Percentiles rank a stretch among this genome's conserved stretches.
These are phyloP conservation scores for Podargus strigoides DNA, from an alignment of 2,797 vertebrate genomes.

Conservation along the genomic window DNA sequence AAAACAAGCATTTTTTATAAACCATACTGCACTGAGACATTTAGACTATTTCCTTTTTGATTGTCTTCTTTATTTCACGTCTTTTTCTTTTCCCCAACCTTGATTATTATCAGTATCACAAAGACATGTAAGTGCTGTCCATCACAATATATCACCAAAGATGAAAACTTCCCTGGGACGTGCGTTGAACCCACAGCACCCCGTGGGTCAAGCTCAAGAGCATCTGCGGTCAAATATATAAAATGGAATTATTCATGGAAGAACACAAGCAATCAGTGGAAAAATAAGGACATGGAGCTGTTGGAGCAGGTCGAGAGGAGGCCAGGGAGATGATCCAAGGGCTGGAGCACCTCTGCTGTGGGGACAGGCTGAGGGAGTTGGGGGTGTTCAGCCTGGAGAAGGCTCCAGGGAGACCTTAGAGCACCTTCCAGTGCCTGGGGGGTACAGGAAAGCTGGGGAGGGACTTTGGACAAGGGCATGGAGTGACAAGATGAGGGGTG, in stretches of 20 bases:
- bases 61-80: neutral
- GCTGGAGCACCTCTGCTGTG: too few relatives aligned
- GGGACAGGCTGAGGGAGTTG: too few relatives aligned
- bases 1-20: neutral
- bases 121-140: neutral
- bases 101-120: neutral
- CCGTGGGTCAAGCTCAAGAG: neutral
- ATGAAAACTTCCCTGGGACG: neutral
- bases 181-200: accelerated
- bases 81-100: accelerated
- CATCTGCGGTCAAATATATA: neutral
- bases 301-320: too few relatives aligned
- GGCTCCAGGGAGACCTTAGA: too few relatives aligned
- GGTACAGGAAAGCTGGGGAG: too few relatives aligned
- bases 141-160: neutral
- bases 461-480: too few relatives aligned
- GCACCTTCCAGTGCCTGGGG: too few relatives aligned
- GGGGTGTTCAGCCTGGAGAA: too few relatives aligned
- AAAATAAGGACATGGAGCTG: too few relatives aligned
- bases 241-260: neutral
- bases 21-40: neutral
- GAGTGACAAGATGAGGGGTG: too few relatives aligned
- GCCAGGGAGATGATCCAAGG: too few relatives aligned
- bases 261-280: neutral
- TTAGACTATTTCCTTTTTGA: neutral